Base-by-base conservation (phyloP, 2,797 vertebrate genomes). In the Clarias laeviceps region DNA sequence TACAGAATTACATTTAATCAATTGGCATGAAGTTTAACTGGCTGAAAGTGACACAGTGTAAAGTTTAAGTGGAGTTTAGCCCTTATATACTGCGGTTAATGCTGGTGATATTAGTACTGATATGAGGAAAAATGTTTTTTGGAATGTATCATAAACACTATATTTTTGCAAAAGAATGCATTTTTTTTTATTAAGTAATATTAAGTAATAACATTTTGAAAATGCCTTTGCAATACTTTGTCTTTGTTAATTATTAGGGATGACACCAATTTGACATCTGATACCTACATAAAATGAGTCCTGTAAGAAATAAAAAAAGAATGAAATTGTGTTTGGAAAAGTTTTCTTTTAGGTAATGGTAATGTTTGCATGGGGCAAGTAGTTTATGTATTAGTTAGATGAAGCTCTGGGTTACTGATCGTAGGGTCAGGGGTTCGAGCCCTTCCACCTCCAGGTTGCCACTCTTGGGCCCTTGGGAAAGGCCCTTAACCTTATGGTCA, bases 1-100 rank as follows among this genome's bases (percentile, higher is more conserved):
- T 83, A 85, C 62, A 68, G 73, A 83, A 88, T 80, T 83, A 85
- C 62, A 61, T 61, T 69, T 77, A 85, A 83, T 73, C 78, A 86
- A 83, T 76, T 77, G 81, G 27, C 77, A 79, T 88, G 79, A 89
- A 64, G 83, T 85, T 87, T 81, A 87, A 87, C 76, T 18, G 29
- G 83, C 68, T 73, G 79, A 89, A 80, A 83, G 56, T 79, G 80
- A 3, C 29, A 85, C 62, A 68, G 37, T 80, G 50, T 81, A 83
- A 88, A 88, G 80, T 84, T 86, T 78, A 85, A 76, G 59, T 86
- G 84, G 69, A 45, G 64, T 84, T 64, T 83, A 64, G 56, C 40
- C 61, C 70, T 54, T n/a, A 66, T 22, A 76, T 65, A 29, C 27
- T 24, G 18, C 11, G 8, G 54, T 20, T 59, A 57, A 20, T 61